Percentiles rank a stretch among this genome's conserved stretches.
These are phyloP conservation scores for Eupleurogrammus muticus DNA, from an alignment of 2,797 vertebrate species.

Conservation along the genomic window DNA sequence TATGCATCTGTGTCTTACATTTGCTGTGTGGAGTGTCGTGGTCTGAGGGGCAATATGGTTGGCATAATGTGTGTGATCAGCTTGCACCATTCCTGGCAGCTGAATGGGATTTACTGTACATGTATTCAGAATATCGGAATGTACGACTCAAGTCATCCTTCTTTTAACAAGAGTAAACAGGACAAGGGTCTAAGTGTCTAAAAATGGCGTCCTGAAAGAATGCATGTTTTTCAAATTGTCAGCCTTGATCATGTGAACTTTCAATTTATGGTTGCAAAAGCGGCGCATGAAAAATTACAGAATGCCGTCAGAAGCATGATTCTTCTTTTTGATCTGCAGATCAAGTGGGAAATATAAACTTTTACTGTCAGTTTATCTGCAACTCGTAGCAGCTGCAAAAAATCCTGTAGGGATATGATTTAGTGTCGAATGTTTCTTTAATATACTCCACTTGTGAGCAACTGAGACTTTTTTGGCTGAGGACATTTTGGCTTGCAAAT, in stretches of 20 bases:
- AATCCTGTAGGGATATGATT: conserved; percentile 22
- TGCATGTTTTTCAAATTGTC: not conserved
- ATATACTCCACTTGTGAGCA: conserved; percentile 34
- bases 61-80: conserved; percentile 54
- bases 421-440: conserved; percentile 47
- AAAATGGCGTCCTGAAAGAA: not conserved
- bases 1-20: conserved; percentile 70
- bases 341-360: not conserved
- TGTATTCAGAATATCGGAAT: conserved; percentile 7
- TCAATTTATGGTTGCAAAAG: not conserved
- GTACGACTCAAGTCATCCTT: not conserved
- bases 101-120: conserved; percentile 13
- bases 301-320: not conserved
- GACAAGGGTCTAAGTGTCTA: not conserved
- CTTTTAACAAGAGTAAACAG: not conserved
- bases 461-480: conserved; percentile 38
- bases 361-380: conserved; percentile 19
- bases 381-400: conserved; percentile 20
- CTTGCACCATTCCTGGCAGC: conserved; percentile 30
- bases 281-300: not conserved
- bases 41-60: conserved; percentile 53
- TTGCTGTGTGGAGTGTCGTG: conserved; percentile 53
- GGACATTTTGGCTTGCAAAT: conserved; percentile 61
- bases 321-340: conserved; percentile 9
- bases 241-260: not conserved